These are phyloP conservation scores for Allygus modestus DNA, from an alignment of 2,888 invertebrate species.

Conservation along the genomic window DNA sequence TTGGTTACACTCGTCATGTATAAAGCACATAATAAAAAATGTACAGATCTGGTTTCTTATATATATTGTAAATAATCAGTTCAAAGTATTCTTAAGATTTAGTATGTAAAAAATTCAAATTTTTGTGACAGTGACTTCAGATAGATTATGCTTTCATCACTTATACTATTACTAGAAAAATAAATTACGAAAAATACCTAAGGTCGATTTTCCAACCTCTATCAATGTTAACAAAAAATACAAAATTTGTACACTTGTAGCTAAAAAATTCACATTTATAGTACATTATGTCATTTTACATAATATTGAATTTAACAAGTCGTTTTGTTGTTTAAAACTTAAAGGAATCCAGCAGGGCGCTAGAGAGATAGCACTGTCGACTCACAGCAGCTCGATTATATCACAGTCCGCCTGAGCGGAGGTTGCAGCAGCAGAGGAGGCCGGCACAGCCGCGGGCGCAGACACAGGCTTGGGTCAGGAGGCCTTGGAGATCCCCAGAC, in stretches of 20 bases:
- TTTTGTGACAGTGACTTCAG: neutral
- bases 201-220: neutral
- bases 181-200: constrained; percentile 20
- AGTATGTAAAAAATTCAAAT: neutral
- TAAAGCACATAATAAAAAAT: constrained; percentile 3
- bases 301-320: neutral
- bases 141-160: neutral
- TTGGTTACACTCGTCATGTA: neutral
- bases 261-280: neutral
- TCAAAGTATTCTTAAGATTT: neutral
- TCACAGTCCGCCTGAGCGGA: constrained; percentile 15
- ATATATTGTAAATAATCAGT: neutral
- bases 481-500: constrained; percentile 79
- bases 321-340: neutral
- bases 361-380: constrained; percentile 1
- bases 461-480: constrained; percentile 1
- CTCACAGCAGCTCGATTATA: constrained; percentile 26
- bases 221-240: neutral
- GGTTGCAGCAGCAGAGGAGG: neutral
- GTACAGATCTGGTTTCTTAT: neutral
- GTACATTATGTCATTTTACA: neutral
- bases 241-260: constrained; percentile 21
- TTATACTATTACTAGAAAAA: neutral
- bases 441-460: neutral
- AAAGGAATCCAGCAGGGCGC: neutral